Evolutionary conservation across 2,113 vertebrate species (phyloP).

Genomic region (Phrynosoma platyrhinos): DNA sequence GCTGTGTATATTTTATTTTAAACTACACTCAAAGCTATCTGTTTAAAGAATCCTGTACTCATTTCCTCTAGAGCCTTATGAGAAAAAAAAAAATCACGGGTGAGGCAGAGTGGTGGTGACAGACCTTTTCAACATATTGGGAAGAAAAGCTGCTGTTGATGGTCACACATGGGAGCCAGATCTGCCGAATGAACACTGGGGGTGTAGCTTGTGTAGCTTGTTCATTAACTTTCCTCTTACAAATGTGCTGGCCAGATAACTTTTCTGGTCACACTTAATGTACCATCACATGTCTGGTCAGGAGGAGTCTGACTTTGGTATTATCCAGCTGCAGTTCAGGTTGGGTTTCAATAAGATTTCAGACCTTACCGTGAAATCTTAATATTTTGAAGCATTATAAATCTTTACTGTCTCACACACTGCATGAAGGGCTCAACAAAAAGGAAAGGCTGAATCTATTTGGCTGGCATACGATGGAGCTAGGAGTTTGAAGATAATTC

Average conservation of each 20-base stretch:
- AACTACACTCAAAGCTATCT: constrained; percentile 47
- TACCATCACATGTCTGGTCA: constrained; percentile 49
- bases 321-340: constrained; percentile 53
- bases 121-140: constrained; percentile 68
- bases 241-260: constrained; percentile 59
- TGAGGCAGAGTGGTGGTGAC: constrained; percentile 70
- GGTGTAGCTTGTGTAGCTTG: background rate
- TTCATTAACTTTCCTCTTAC: constrained; percentile 53
- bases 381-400: constrained; percentile 48
- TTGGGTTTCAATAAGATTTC: constrained; percentile 40
- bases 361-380: constrained; percentile 50
- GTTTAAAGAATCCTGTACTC: constrained; percentile 55
- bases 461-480: constrained; percentile 43
- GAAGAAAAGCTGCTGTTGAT: constrained; percentile 64
- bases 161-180: constrained; percentile 73
- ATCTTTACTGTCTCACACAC: constrained; percentile 41
- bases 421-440: constrained; percentile 42
- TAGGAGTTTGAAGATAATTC: constrained; percentile 46
- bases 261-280: constrained; percentile 59
- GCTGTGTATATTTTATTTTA: constrained; percentile 36
- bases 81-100: constrained; percentile 63
- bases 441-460: constrained; percentile 59
- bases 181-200: accelerated
- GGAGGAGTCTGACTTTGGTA: constrained; percentile 43
- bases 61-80: constrained; percentile 74